Evolutionary conservation across 2,113 vertebrate genomes (phyloP), one percentile per base, ranked within the genome.

Genomic region (Lutjanus erythropterus): DNA sequence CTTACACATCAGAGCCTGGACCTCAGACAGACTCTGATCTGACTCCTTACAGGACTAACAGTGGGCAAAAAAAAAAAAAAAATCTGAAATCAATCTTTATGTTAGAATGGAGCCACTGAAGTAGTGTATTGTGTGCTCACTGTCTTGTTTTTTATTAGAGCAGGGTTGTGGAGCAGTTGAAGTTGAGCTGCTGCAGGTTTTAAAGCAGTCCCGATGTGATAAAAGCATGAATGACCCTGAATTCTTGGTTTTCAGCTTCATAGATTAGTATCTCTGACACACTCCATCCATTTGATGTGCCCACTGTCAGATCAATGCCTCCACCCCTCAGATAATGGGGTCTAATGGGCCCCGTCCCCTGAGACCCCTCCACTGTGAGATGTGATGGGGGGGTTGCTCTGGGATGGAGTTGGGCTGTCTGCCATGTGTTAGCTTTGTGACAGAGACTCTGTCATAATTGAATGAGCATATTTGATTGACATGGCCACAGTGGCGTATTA

Each of bases 281-380:
- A 52, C 47, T 60, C 39, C 35, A 66, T 73, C 56, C 52, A 56
- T 71, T 69, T 67, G 66, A 83, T 60, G 65, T 56, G 53, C 27
- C 76, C 80, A 33, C 78, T 85, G 53, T 78, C 11, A 25, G 73
- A 92, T 93, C 88, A 86, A 82, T 92, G 71, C 7, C 37, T 52
- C 18, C n/a, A 33, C 39, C 53, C 59, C 77, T 81, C 80, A 86
- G 86, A 91, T 92, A 93, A 94, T 89, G 87, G 90, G 67, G 64
- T 88, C 87, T 92, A 90, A 92, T 91, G 89, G 85, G 65, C 74
- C 79, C 12, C 5, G 11, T 88, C 92, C 77, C 73, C 5, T 18
- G 89, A 50, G 90, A 82, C 56, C n/a, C 77, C 82, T 88, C 55
- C 44, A 73, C 14, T 21, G 19, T 53, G 27, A 59, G 49, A 58